Conservation (phyloP, 2,113 vertebrate genomes). For the Saguinus imperator region DNA sequence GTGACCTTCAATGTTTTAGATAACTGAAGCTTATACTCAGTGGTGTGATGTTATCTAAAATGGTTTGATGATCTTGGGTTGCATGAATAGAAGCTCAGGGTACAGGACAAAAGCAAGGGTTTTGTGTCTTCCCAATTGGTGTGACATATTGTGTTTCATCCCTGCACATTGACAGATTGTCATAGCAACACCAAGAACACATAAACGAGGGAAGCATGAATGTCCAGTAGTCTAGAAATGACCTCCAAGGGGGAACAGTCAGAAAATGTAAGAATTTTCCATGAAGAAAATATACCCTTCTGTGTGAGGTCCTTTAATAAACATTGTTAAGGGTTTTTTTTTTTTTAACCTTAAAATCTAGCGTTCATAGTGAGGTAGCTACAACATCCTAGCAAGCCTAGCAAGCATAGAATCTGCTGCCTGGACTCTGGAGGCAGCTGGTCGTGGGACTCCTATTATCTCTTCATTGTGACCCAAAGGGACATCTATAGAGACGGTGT, state of each 20-base stretch:
- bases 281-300: neutral
- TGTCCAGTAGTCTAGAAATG: neutral
- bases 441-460: neutral
- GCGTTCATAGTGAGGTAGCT: neutral
- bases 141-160: neutral
- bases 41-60: neutral
- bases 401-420: neutral
- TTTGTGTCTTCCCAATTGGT: neutral
- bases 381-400: neutral
- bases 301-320: neutral
- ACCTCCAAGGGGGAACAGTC: neutral
- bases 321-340: neutral
- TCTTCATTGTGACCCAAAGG: neutral
- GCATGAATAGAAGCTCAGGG: neutral
- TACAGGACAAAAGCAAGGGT: neutral
- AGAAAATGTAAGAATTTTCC: neutral
- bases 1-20: neutral
- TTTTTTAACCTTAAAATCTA: neutral
- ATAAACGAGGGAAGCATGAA: neutral
- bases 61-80: neutral
- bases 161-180: neutral
- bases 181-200: neutral
- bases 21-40: neutral
- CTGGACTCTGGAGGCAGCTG: neutral
- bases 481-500: neutral